These are phyloP conservation scores for Hemaris fuciformis DNA, from an alignment of 2,888 invertebrate genomes.

Conservation along the genomic window DNA sequence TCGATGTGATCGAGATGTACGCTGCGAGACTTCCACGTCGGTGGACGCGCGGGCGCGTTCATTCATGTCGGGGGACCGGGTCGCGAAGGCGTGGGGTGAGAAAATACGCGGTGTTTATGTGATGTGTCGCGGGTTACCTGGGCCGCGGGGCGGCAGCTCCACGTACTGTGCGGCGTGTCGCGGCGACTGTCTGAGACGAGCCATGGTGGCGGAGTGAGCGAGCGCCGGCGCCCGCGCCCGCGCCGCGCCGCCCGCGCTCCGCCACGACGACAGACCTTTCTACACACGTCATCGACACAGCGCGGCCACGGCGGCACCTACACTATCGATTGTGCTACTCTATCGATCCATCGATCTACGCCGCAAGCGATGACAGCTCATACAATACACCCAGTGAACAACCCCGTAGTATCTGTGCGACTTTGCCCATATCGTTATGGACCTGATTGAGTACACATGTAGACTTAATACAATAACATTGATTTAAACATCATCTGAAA, in stretches of 20 bases:
- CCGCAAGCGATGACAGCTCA: neutral
- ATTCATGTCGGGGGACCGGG: neutral
- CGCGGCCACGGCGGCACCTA: constrained; percentile 20
- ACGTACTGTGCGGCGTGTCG: constrained; percentile 70
- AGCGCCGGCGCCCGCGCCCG: constrained; percentile 26
- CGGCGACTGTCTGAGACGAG: constrained; percentile 76
- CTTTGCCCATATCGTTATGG: too few relatives aligned
- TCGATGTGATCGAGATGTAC: neutral
- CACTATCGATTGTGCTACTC: constrained; percentile 5
- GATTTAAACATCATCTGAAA: too few relatives aligned
- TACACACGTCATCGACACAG: constrained; percentile 36
- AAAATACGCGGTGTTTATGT: neutral
- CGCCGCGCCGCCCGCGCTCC: constrained; percentile 35
- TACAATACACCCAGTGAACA: too few relatives aligned
- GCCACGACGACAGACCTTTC: constrained; percentile 50
- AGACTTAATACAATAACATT: too few relatives aligned
- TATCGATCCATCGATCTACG: constrained; percentile 7
- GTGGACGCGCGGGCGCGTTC: neutral
- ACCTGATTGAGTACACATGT: too few relatives aligned
- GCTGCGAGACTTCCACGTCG: neutral
- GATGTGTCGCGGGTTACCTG: constrained; percentile 53
- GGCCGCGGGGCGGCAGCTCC: constrained; percentile 74
- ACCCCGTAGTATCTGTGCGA: too few relatives aligned
- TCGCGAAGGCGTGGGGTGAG: neutral
- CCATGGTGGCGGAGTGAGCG: constrained; percentile 75